A percentile compares a stretch with the other conserved stretches of the same genome.
These are phyloP conservation scores for Euplexia lucipara DNA, from an alignment of 2,888 invertebrate species.

Conservation along the genomic window DNA sequence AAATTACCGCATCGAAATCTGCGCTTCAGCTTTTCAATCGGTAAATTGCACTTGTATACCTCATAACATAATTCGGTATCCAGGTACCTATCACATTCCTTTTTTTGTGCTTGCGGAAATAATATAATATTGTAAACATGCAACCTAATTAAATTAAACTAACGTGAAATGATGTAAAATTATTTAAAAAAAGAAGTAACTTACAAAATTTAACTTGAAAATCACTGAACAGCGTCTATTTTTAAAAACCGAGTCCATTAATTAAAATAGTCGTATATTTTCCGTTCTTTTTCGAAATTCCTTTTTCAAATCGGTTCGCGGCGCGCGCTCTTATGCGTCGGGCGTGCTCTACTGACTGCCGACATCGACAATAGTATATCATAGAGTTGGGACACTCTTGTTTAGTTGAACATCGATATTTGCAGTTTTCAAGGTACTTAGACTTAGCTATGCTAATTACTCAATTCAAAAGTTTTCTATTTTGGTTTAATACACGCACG, in stretches of 20 bases:
- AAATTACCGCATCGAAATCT: neutral
- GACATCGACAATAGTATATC: slow-evolving; percentile 66
- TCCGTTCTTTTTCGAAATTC: slow-evolving; percentile 54
- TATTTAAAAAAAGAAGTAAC: slow-evolving; percentile 31
- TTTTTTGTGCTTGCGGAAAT: neutral
- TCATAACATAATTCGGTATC: neutral
- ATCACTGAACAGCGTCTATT: slow-evolving; percentile 40
- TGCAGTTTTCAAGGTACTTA: neutral
- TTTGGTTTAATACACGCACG: neutral
- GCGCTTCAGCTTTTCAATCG: neutral
- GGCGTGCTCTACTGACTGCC: slow-evolving; percentile 81
- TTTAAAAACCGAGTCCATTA: slow-evolving; percentile 30
- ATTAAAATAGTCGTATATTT: slow-evolving; percentile 19
- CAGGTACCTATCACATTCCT: neutral
- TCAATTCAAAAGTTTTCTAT: neutral
- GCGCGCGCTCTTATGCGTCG: slow-evolving; percentile 77
- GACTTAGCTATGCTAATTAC: neutral
- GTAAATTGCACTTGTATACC: neutral
- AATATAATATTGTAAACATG: slow-evolving; percentile 22
- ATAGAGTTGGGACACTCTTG: slow-evolving; percentile 74
- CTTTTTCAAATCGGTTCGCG: slow-evolving; percentile 64
- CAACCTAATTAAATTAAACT: slow-evolving; percentile 59
- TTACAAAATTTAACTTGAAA: slow-evolving; percentile 56
- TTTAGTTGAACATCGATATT: slow-evolving; percentile 71
- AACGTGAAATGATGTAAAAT: slow-evolving; percentile 24